Base-by-base conservation (phyloP, 2,888 invertebrate species). In the Ophion slaviceki region DNA sequence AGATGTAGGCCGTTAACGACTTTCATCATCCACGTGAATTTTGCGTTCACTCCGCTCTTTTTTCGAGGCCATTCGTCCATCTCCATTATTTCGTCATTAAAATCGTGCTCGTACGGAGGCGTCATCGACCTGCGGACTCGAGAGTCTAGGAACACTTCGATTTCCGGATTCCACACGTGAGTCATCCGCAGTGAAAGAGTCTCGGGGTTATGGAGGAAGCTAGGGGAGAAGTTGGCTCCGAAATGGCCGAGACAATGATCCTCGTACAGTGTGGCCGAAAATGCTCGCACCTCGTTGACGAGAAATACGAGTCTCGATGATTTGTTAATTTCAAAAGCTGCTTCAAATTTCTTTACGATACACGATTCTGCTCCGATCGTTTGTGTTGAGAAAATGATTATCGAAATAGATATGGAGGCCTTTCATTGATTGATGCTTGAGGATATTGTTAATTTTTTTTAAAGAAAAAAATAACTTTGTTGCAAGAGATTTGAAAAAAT, bases 161-260 rank as follows among this genome's bases (percentile, higher is more conserved):
- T 87, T 84, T 87, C 76, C 76, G 75, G 80, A 84, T 82, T 85
- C 84, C 83, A 82, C 62, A 53, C 45, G 80, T 86, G 87, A 87
- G 67, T 87, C 85, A 87, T 70, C 57, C 70, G 28, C 11, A 36
- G 36, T 53, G 59, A 40, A 40, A 70, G 40, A 20, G 64, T 59
- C 68, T 61, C 59, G 28, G 17, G n/a, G 61, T 36, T n/a, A 57
- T 24, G 66, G 28, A 62, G 17, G 14, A 72, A 66, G 68, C 11
- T 71, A 36, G 45, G 70, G 75, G 72, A 71, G 68, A 53, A 57
- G 62, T 80, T 62, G 53, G 53, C 53, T 17, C 17, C 5, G 53
- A 53, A 53, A 11, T 53, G 53, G 17, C 53, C 53, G 53, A 53
- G 53, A 53, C 53, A 53, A 53, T 53, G 53, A 53, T 53, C 53